A percentile compares a stretch with the other conserved stretches of the same genome.
Conservation (phyloP, 1,140 invertebrate genomes). For the Frieseomelitta varia region DNA sequence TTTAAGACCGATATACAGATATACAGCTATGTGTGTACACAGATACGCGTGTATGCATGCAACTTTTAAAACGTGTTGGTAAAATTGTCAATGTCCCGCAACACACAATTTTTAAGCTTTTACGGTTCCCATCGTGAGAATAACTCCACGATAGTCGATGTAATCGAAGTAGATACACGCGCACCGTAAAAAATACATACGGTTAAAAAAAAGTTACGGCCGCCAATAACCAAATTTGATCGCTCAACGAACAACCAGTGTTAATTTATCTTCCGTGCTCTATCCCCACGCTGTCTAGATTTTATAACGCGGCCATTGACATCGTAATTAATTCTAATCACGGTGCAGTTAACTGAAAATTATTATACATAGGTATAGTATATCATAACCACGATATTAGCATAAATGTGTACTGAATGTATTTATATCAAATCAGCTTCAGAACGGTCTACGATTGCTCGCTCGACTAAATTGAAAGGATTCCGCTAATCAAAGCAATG, state of each 20-base stretch:
- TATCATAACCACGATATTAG: neutral
- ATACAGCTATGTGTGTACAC: neutral
- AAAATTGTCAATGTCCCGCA: constrained; percentile 46
- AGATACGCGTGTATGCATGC: neutral
- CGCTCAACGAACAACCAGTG: neutral
- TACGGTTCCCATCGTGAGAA: constrained; percentile 25
- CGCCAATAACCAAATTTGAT: constrained; percentile 17
- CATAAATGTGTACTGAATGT: neutral
- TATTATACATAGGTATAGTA: neutral
- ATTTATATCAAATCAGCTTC: neutral
- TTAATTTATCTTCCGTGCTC: neutral
- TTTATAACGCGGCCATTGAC: neutral
- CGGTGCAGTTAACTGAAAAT: constrained; percentile 21
- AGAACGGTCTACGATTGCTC: neutral
- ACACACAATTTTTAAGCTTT: constrained; percentile 53
- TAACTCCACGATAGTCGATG: constrained; percentile 24
- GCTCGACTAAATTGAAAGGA: constrained; percentile 1
- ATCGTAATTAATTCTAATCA: constrained; percentile 29
- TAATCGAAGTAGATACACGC: constrained; percentile 10
- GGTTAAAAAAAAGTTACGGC: neutral
- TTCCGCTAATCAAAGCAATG: constrained; percentile 35
- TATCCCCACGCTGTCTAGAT: too few species aligned
- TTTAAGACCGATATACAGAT: constrained; percentile 36
- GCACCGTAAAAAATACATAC: neutral
- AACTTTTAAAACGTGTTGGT: constrained; percentile 41